Conservation (phyloP, 64 coral and sea anemone genomes). For the Anthopleura sola region DNA sequence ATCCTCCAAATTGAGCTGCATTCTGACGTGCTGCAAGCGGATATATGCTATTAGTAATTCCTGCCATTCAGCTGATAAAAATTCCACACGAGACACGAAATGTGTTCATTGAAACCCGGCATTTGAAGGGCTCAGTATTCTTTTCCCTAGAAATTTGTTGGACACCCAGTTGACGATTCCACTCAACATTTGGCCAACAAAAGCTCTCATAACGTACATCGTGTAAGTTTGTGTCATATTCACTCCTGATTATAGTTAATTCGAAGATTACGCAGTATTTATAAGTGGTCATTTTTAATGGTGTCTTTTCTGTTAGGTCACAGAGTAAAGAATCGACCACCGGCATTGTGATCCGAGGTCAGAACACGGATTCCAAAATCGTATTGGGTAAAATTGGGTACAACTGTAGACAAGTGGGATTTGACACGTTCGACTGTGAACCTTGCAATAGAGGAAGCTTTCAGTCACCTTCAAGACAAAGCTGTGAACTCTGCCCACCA, state of each 20-base stretch:
- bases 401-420: background rate
- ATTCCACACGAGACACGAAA: too few relatives aligned
- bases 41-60: too few relatives aligned
- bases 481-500: background rate
- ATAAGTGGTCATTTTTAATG: too few relatives aligned
- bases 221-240: background rate
- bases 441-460: slow-evolving; percentile 5
- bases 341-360: background rate
- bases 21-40: too few relatives aligned
- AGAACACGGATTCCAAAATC: background rate
- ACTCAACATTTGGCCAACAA: background rate
- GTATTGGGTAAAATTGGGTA: background rate
- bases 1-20: too few relatives aligned
- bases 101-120: too few relatives aligned
- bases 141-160: background rate
- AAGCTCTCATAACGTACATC: background rate
- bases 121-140: too few relatives aligned
- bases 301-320: background rate
- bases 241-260: too few relatives aligned
- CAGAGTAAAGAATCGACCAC: background rate
- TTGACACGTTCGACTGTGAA: background rate
- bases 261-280: too few relatives aligned
- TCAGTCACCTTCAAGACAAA: background rate
- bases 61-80: too few relatives aligned
- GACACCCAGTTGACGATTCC: background rate